Base-by-base conservation (phyloP, 2,797 vertebrate species). In the Neostethus bicornis region DNA sequence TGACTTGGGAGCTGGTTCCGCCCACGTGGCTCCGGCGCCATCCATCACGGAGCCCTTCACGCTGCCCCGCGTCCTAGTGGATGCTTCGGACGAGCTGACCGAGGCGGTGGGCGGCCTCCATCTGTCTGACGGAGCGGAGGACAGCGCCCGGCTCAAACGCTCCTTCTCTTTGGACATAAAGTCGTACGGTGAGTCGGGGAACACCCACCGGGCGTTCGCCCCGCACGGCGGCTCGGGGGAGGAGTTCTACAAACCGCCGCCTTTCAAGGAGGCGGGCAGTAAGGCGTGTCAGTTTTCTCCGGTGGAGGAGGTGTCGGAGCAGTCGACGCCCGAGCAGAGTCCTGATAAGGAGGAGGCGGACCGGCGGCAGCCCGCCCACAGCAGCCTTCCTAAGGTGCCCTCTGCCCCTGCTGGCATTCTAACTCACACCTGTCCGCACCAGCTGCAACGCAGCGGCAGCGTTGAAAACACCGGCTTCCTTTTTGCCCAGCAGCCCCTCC, bases 81-180 rank as follows among this genome's bases (percentile, higher is more conserved):
- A 61, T 0, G 44, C 65, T 10, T 70, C 86, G 0, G 94, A 94
- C 51, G 92, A 95, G 20, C 90, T 96, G 79, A 86, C 87, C 0
- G 92, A 91, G 81, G 93, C 91, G 0, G 88, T 97, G 13, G 90
- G 90, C 0, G 84, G 92, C 28, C 90, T 98, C 34, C 92, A 92
- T 17, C 80, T 96, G 24, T 73, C 89, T 0, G 94, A 96, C 6
- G 89, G 80, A 11, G 61, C 89, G 0, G 94, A 96, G 20, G 96
- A 98, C 79, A 93, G 75, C 72, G 87, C 77, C 55, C 89, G 91
- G 14, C 90, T 96, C 47, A 96, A 98, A 51, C 95, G 95, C 5
- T 96, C 95, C 52, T 97, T 98, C 59, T 98, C 96, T 1, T 66
- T 98, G 87, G 96, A 98, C 58, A 96, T 98, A 77, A 96, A 96